Evolutionary conservation across 2,888 invertebrate species (phyloP).

Genomic region (Listrodromus nycthemerus): DNA sequence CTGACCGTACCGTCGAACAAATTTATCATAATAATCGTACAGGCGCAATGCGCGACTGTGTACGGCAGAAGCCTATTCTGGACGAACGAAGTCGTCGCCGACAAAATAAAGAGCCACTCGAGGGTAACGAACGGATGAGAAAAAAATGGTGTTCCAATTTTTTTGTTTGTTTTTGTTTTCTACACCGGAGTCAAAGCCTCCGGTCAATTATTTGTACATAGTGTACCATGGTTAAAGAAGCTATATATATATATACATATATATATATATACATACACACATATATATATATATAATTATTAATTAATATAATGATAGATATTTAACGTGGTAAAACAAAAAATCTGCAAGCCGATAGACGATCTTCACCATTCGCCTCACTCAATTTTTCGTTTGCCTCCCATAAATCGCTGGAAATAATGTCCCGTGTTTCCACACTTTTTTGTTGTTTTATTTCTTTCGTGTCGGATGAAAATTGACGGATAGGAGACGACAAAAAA

Average conservation of each 20-base stretch:
- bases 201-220: constrained; percentile 81
- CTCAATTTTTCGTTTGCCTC: constrained; percentile 52
- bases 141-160: constrained; percentile 43
- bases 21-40: not conserved
- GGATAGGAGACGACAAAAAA: constrained; percentile 3
- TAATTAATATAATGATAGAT: constrained; percentile 79
- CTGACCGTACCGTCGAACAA: too few species aligned
- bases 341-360: constrained; percentile 63
- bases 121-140: constrained; percentile 21
- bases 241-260: constrained; percentile 26
- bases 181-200: constrained; percentile 73
- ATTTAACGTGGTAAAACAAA: constrained; percentile 77
- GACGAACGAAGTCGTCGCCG: not conserved
- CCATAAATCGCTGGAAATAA: constrained; percentile 7
- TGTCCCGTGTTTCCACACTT: not conserved
- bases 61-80: not conserved
- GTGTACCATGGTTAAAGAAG: constrained; percentile 81
- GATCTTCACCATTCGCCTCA: constrained; percentile 54
- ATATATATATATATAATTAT: constrained; percentile 75
- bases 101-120: constrained; percentile 43
- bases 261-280: constrained; percentile 44
- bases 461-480: constrained; percentile 25
- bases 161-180: constrained; percentile 66
- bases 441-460: constrained; percentile 4
- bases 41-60: not conserved